phyloP scores from a whole-genome alignment of 2,113 vertebrate species.

The Hippotragus niger region DNA sequence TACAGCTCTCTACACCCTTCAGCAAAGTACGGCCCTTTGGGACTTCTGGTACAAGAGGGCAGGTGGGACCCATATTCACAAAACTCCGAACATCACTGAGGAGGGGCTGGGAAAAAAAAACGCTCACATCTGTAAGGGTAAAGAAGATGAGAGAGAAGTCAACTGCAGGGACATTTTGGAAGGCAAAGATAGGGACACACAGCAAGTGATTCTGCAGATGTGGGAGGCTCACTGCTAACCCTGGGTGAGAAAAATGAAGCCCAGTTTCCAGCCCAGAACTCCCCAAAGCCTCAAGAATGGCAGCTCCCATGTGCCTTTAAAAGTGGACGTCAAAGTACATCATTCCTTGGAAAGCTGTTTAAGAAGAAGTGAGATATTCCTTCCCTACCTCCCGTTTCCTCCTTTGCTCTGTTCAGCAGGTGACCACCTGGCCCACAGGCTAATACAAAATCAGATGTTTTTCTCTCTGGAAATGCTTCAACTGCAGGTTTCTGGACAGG shows the following conservation, averaged over 20 bases:
- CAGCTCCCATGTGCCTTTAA: background rate
- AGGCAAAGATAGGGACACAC: background rate
- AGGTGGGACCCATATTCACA: background rate
- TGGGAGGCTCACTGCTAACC: background rate
- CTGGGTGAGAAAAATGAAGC: background rate
- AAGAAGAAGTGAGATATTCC: background rate
- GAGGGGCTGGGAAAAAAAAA: background rate
- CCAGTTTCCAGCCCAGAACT: rapidly evolving
- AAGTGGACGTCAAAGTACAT: background rate
- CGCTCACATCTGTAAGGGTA: no score
- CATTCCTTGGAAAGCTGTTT: background rate
- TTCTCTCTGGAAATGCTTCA: background rate
- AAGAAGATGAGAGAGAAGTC: background rate
- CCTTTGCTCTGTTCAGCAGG: background rate
- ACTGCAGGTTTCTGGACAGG: background rate
- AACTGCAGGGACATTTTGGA: background rate
- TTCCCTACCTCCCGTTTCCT: background rate
- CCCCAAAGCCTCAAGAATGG: background rate
- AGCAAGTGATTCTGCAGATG: background rate
- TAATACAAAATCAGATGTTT: background rate
- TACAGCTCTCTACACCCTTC: background rate
- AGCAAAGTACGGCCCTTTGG: background rate
- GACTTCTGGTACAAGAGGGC: background rate
- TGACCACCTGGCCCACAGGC: background rate
- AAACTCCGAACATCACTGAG: background rate